Evolutionary conservation across 23 tunicate species (phyloP), one percentile per base, ranked within the genome.

Genomic region (Pegea sp.): DNA sequence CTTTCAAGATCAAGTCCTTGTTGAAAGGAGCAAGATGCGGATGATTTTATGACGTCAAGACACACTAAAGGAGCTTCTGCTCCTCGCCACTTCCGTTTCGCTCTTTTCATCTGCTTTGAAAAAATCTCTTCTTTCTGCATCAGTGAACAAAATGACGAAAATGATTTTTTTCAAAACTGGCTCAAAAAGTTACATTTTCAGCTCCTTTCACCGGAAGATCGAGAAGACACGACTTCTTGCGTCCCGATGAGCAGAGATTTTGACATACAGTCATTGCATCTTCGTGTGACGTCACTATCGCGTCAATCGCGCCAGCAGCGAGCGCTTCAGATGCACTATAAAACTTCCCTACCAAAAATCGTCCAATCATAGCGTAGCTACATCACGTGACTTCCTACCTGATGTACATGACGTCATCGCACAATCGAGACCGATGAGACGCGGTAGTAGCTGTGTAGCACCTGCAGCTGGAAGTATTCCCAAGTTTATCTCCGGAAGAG

Each of bases 401-500:
- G 46, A 44, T 4, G 61, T 34, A 0, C 60, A 60, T 69, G 62
- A 57, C 32, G 65, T 43, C 60, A 66, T 42, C 5, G 80, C 93
- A 28, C 54, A 24, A 23, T 52, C 64, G 18, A 65, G 42, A 3
- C 74, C 74, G 16, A 66, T 56, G 30, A 80, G 52, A 16, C 93
- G 52, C 7, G 93, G 93, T 5, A 80, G 51, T 2, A 70, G 64
- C 48, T 71, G 80, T 5, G 93, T 80, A n/a, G 80, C 93, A 22
- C 74, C 79, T 6, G 69, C 79, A 26, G 66, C 93, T 0, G 93
- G 80, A 26, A 72, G 22, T 2, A 80, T 46, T 2, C 93, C 93
- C 11, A 71, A 42, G 23, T 80, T 66, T 7, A 80, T 75, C 61
- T 80, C 80, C 31, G 93, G 93, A 11, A 71, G 61, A 0, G 73